Evolutionary conservation across 2,113 vertebrate species (phyloP), one percentile per base, ranked within the genome.

Genomic region (Petaurus breviceps): DNA sequence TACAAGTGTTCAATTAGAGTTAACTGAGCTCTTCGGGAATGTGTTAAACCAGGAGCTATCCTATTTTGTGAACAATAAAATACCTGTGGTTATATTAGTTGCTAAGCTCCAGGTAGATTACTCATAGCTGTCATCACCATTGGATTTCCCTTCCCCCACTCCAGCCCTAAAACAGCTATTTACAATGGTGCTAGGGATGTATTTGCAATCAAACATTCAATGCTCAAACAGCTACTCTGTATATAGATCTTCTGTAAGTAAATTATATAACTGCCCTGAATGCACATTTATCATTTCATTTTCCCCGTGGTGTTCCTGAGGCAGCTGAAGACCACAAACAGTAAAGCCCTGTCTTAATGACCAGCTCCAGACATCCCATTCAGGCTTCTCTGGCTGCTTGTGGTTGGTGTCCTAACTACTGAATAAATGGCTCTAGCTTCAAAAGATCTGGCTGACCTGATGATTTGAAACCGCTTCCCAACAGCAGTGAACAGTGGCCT

Each of bases 341-440:
- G 93, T 96, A 98, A 96, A 96, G 54, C 92, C 61, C 61, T 94
- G 61, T 97, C 98, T 98, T 97, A 98, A 98, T 97, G 97, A 96
- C 89, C 92, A 97, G 55, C 68, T 91, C 53, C 94, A 96, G 96
- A 96, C 90, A 94, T 95, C 93, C 98, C 96, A 98, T 97, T 97
- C 97, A 97, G 95, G 92, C 89, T 98, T 8, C 53, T 94, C 94
- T 97, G 51, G 55, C 96, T 98, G 95, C 49, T 94, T 98, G 95
- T 94, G 95, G 97, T 96, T 98, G 93, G 92, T 90, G 9, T 96
- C 98, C 93, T 96, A 95, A 90, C 92, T 98, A 96, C 94, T 95
- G 95, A 98, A 97, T 97, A 98, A 98, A 98, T 96, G 90, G 46
- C 90, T 98, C 92, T 97, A 25, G 96, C 97, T 97, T 98, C 96